These are phyloP conservation scores for Montipora sp. DNA, from an alignment of 64 coral and sea anemone species.

Conservation along the genomic window DNA sequence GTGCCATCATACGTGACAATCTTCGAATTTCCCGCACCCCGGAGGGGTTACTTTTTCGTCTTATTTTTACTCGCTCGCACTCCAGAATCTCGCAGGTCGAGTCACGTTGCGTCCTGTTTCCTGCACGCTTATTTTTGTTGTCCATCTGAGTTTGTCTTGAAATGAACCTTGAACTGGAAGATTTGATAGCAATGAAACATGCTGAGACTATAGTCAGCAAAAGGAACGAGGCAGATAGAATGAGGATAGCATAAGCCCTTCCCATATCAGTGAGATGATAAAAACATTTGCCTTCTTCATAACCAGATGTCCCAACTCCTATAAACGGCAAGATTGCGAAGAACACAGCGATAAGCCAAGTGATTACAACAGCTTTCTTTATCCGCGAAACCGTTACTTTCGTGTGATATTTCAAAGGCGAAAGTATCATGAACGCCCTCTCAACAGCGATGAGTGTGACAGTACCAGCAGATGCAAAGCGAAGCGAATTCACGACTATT, in stretches of 20 bases:
- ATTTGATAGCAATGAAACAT: slow-evolving; percentile 78
- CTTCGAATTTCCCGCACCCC: slow-evolving; percentile 78
- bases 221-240: slow-evolving; percentile 65
- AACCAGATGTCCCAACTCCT: slow-evolving; percentile 74
- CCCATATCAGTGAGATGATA: slow-evolving; percentile 87
- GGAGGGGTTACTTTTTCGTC: slow-evolving; percentile 5
- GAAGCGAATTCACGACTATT: slow-evolving; percentile 66
- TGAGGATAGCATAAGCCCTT: slow-evolving; percentile 51
- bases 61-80: neutral
- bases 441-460: slow-evolving; percentile 86
- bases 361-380: slow-evolving; percentile 55
- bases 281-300: slow-evolving; percentile 64
- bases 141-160: slow-evolving; percentile 71
- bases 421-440: slow-evolving; percentile 73
- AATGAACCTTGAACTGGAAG: slow-evolving; percentile 72
- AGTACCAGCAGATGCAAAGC: slow-evolving; percentile 85
- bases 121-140: slow-evolving; percentile 22
- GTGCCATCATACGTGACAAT: slow-evolving; percentile 84
- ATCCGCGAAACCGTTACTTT: slow-evolving; percentile 69
- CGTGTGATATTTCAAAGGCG: slow-evolving; percentile 85
- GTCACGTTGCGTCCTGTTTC: neutral
- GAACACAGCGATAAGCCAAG: slow-evolving; percentile 76
- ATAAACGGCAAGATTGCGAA: slow-evolving; percentile 64
- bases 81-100: neutral
- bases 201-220: slow-evolving; percentile 69